phyloP scores from a whole-genome alignment of 1,140 invertebrate species.

The Oscheius sp. region DNA sequence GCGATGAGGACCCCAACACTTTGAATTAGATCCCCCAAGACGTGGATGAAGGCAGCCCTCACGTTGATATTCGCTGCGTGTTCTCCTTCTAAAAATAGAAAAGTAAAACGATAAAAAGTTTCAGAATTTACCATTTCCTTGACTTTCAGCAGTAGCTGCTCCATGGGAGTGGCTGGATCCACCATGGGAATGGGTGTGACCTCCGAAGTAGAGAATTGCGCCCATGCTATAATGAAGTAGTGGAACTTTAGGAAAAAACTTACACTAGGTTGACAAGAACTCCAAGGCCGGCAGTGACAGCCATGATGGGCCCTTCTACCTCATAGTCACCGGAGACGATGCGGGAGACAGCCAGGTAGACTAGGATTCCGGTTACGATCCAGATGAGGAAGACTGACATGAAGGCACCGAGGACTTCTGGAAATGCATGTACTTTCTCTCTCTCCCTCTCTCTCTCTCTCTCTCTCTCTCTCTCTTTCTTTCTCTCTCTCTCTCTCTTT shows the following conservation, averaged over 20 bases:
- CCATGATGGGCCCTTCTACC: constrained; percentile 83
- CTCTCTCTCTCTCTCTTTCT: too few relatives aligned
- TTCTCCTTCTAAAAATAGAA: not conserved
- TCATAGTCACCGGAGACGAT: constrained; percentile 79
- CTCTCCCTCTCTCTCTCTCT: too few relatives aligned
- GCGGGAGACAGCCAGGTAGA: constrained; percentile 84
- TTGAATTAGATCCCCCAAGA: constrained; percentile 85
- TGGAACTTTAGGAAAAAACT: constrained; percentile 63
- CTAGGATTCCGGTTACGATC: constrained; percentile 90
- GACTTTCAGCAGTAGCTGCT: constrained; percentile 65
- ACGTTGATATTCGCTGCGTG: constrained; percentile 97
- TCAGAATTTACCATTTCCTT: constrained; percentile 25
- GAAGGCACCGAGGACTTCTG: constrained; percentile 90
- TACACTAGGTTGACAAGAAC: constrained; percentile 90
- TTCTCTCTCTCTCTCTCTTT: too few relatives aligned
- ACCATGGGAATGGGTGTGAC: constrained; percentile 49
- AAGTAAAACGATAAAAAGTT: not conserved
- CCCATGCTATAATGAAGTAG: constrained; percentile 77
- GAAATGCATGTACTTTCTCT: too few relatives aligned
- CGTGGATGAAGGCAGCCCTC: constrained; percentile 94
- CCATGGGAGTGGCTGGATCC: constrained; percentile 40
- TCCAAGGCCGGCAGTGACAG: constrained; percentile 87
- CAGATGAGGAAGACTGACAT: constrained; percentile 94
- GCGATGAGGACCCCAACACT: constrained; percentile 91
- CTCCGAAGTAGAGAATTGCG: constrained; percentile 73